A percentile compares a stretch with the other conserved stretches of the same genome.
phyloP scores from a whole-genome alignment of 2,888 invertebrate species.

The Morinoia aosen region DNA sequence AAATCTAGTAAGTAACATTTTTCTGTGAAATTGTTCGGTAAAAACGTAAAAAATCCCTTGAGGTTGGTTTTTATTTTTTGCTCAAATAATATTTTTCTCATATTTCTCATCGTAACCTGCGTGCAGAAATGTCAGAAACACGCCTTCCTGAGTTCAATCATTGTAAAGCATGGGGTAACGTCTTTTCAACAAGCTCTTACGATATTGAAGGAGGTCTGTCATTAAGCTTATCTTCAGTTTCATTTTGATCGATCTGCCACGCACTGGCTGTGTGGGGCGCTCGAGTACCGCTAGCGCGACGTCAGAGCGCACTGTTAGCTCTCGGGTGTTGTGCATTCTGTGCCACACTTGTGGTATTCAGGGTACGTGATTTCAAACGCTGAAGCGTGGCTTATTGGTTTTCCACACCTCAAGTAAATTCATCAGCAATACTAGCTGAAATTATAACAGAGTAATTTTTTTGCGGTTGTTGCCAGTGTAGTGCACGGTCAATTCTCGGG shows the following conservation, averaged over 20 bases:
- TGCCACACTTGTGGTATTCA: neutral
- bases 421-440: neutral
- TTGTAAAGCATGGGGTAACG: neutral
- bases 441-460: neutral
- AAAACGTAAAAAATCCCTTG: neutral
- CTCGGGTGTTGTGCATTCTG: neutral
- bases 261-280: neutral
- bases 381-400: neutral
- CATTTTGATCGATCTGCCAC: neutral
- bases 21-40: neutral
- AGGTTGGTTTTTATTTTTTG: too few species aligned
- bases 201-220: neutral
- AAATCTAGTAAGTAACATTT: neutral
- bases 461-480: too few species aligned
- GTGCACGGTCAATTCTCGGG: neutral
- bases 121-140: neutral
- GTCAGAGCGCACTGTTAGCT: neutral
- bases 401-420: neutral
- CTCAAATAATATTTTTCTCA: too few species aligned
- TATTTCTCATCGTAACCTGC: too few species aligned
- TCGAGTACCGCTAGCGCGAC: neutral
- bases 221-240: neutral
- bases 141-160: neutral
- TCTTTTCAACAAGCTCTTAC: neutral
- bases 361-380: neutral